Percentiles rank a stretch among this genome's conserved stretches.
Conservation (phyloP, 2,888 invertebrate genomes). For the Heteropelma amictum region DNA sequence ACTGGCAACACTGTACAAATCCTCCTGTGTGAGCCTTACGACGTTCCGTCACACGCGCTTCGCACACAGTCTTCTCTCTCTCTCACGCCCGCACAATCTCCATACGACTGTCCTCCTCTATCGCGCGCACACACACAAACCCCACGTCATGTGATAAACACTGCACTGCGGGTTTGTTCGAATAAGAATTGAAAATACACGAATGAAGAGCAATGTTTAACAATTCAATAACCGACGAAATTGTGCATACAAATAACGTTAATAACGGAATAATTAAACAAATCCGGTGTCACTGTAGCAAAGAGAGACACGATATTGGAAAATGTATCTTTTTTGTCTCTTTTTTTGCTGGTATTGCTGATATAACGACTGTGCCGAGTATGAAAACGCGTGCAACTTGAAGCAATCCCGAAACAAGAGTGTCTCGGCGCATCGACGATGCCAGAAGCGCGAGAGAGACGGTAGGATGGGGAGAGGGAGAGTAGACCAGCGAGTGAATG, state of each 20-base stretch:
- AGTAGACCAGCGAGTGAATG: slow-evolving; percentile 39
- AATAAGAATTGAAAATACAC: slow-evolving; percentile 2
- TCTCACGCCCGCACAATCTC: slow-evolving; percentile 10
- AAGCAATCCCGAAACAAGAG: slow-evolving; percentile 75
- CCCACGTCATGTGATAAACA: slow-evolving; percentile 55
- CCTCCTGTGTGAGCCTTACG: slow-evolving; percentile 64
- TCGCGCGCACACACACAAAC: slow-evolving; percentile 22
- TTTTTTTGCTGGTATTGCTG: background rate
- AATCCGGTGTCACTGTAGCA: background rate
- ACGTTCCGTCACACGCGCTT: slow-evolving; percentile 70
- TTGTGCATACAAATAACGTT: background rate
- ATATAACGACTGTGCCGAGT: slow-evolving; percentile 36
- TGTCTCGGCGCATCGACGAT: slow-evolving; percentile 69
- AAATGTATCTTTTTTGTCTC: background rate
- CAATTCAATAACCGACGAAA: slow-evolving; percentile 8
- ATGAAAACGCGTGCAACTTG: slow-evolving; percentile 70
- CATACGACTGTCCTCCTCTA: slow-evolving; percentile 30
- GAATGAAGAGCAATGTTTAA: background rate
- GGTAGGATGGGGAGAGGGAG: slow-evolving; percentile 61
- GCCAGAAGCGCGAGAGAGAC: slow-evolving; percentile 54
- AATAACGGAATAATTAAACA: background rate
- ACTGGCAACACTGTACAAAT: slow-evolving; percentile 69
- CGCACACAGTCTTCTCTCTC: slow-evolving; percentile 34
- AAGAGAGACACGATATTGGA: too few relatives aligned
- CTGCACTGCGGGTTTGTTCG: slow-evolving; percentile 53